Evolutionary conservation across 2,113 vertebrate species (phyloP).

Genomic region (Tragelaphus scriptus): DNA sequence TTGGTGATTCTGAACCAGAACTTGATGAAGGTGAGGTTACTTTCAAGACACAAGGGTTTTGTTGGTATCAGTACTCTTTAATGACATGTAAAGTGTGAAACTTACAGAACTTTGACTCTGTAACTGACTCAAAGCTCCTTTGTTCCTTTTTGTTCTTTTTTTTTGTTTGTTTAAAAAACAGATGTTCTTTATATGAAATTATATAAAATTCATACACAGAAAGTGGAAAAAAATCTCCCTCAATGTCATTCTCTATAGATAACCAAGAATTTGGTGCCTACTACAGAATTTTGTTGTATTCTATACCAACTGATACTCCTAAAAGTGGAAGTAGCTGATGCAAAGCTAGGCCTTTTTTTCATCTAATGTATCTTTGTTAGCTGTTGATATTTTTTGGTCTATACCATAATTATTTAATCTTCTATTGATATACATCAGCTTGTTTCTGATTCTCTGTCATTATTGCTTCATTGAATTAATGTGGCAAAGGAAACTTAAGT

Average conservation of each 20-base stretch:
- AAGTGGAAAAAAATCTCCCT: neutral
- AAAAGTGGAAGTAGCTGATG: neutral
- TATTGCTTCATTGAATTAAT: neutral
- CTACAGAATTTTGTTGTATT: neutral
- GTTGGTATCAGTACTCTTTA: neutral
- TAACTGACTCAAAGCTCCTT: neutral
- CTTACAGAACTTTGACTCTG: neutral
- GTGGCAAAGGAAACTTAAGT: neutral
- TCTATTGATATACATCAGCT: neutral
- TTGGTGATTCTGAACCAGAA: slow-evolving; percentile 97
- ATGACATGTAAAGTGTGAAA: neutral
- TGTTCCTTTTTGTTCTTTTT: neutral
- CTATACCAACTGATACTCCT: neutral
- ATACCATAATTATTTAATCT: neutral
- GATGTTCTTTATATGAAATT: neutral
- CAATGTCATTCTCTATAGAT: neutral
- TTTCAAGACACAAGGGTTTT: neutral
- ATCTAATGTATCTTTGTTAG: neutral
- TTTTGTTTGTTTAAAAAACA: neutral
- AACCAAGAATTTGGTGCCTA: neutral
- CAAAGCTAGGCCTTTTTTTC: neutral
- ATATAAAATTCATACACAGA: neutral
- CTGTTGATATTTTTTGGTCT: neutral
- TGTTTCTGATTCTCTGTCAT: neutral
- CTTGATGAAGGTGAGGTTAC: slow-evolving; percentile 90